These are phyloP conservation scores for Diogma glabrata DNA, from an alignment of 2,888 invertebrate genomes.

Conservation along the genomic window DNA sequence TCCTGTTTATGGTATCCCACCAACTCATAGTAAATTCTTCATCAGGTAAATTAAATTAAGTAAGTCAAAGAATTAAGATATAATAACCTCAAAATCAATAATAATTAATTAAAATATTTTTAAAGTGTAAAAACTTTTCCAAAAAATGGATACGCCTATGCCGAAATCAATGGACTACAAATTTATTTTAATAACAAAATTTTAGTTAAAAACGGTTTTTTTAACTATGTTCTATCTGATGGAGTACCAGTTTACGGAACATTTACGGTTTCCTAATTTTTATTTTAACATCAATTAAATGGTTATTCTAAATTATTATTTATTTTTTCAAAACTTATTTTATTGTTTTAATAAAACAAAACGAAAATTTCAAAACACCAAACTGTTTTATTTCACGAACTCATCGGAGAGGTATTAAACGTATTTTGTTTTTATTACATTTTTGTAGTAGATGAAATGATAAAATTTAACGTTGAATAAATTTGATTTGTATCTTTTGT, in stretches of 20 bases:
- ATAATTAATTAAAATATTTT: not conserved
- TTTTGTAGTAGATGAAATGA: not conserved
- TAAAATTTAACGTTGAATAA: conserved; percentile 11
- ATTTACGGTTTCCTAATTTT: not conserved
- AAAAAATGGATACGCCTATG: not conserved
- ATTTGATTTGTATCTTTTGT: conserved; percentile 32
- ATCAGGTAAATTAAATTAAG: too few relatives aligned
- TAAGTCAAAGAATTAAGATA: too few relatives aligned
- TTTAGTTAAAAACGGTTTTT: not conserved
- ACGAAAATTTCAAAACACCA: not conserved
- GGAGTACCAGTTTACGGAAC: not conserved
- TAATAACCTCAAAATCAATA: too few relatives aligned
- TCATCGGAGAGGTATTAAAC: too few relatives aligned
- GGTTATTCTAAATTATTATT: too few relatives aligned
- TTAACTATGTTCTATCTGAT: not conserved
- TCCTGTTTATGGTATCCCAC: not conserved
- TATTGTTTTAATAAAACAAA: not conserved
- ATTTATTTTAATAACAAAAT: not conserved
- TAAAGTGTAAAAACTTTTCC: not conserved
- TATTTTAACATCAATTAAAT: too few relatives aligned
- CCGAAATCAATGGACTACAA: not conserved
- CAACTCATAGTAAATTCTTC: conserved; percentile 8
- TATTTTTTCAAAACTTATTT: too few relatives aligned
- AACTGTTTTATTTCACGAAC: too few relatives aligned
- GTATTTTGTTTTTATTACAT: not conserved